Base-by-base conservation (phyloP, 2,113 vertebrate species). In the Thunnus maccoyii region DNA sequence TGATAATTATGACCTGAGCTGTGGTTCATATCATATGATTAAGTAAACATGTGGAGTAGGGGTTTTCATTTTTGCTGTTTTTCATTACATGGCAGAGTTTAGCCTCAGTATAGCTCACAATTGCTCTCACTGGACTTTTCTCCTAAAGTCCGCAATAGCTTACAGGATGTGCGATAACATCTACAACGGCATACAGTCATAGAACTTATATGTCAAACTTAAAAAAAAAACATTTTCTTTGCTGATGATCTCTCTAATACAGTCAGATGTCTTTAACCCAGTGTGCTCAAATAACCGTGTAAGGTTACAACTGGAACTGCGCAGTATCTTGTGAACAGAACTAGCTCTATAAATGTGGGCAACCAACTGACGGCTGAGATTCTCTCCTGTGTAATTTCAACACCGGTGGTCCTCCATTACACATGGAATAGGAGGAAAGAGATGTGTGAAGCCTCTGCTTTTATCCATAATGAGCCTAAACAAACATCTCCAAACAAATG, bases 401-500 rank as follows among this genome's bases (percentile, higher is more conserved):
- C 51, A 63, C 64, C 14, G 6, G 15, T 22, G 71, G 51, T 63
- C 70, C 54, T 75, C 27, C 48, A 48, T 74, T 68, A 32, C 63
- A 75, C 56, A 79, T 18, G 46, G 50, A 80, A 71, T 47, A 77
- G 51, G 72, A 65, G 15, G 67, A 78, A 50, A 74, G 57, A 76
- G 64, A 82, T 41, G 76, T 68, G 62, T 61, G 61, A 83, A 68
- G 71, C 20, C 55, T 86, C 46, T 69, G 69, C 61, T 85, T 80
- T 88, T 76, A 84, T 86, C 70, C 76, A 80, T 90, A 91, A 92
- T 78, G 75, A 83, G 85, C 72, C 78, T 78, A 83, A 90, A 92
- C 67, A 91, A 89, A 85, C 82, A 82, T 90, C 86, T 89, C 77
- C 84, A 91, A 93, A 90, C 87, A 89, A 91, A 83, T 83, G 82